These are phyloP conservation scores for Agrenia bidenticulata DNA, from an alignment of 2,888 invertebrate genomes.

Conservation along the genomic window DNA sequence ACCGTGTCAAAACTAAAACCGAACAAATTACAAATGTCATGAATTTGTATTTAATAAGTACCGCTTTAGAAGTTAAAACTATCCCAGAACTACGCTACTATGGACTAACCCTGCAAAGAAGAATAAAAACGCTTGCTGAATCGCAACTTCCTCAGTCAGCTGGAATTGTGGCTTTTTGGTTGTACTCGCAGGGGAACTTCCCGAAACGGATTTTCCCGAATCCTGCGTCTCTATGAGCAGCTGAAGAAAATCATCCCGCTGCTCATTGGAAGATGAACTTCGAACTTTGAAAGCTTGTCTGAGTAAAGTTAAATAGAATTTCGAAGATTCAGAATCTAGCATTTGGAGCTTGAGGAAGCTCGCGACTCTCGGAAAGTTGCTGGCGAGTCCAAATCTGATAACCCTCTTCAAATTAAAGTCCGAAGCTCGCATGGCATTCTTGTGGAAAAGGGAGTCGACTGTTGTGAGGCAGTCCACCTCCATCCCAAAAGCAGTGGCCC, in stretches of 20 bases:
- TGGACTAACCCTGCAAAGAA: background rate
- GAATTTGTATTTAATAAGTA: too few relatives aligned
- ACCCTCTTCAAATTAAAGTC: background rate
- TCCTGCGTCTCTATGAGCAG: background rate
- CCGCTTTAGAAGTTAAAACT: too few relatives aligned
- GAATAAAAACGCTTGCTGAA: background rate
- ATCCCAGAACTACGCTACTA: too few relatives aligned
- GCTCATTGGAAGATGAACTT: background rate
- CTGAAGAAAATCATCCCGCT: background rate
- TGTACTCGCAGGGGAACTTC: too few relatives aligned
- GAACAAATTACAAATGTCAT: too few relatives aligned
- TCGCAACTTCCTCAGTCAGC: background rate
- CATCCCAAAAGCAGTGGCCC: background rate
- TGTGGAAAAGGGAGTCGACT: background rate
- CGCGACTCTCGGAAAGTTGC: background rate
- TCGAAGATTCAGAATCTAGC: background rate
- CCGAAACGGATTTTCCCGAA: too few relatives aligned
- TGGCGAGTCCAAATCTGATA: background rate
- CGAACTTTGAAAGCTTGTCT: background rate
- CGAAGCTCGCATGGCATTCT: background rate
- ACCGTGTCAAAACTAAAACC: conserved; percentile 12
- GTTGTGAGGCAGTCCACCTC: background rate
- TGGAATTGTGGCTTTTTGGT: background rate
- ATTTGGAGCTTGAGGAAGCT: background rate
- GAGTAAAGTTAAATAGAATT: background rate